Conservation (phyloP, 2,113 vertebrate species). For the Formicarius rufipectus region DNA sequence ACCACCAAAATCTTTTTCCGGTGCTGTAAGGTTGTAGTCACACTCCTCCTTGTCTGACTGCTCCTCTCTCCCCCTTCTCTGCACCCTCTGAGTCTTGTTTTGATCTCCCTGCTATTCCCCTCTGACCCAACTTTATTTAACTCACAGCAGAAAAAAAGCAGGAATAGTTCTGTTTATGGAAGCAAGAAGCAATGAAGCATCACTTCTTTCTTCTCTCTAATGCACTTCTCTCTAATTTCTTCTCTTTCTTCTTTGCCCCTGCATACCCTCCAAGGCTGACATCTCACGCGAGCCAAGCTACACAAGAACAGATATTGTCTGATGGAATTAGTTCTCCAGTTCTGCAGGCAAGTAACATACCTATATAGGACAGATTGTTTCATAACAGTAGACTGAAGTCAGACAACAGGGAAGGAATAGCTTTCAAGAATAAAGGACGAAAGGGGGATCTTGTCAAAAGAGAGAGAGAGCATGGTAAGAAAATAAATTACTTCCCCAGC, state of each 20-base stretch:
- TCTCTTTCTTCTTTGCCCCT: neutral
- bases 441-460: neutral
- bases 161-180: neutral
- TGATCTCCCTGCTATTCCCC: neutral
- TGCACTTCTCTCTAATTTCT: too few relatives aligned
- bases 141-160: neutral
- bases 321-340: neutral
- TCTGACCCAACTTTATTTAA: neutral
- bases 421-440: neutral
- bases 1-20: neutral
- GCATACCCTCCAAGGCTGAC: neutral
- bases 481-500: neutral
- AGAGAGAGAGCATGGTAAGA: neutral
- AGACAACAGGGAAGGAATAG: accelerated
- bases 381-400: neutral
- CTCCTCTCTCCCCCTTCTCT: neutral
- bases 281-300: neutral
- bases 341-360: neutral
- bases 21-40: neutral
- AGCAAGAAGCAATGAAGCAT: neutral
- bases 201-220: neutral
- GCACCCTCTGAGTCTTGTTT: neutral
- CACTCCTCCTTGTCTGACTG: neutral
- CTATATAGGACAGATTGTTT: neutral
- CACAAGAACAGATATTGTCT: neutral